Evolutionary conservation across 2,888 invertebrate genomes (phyloP).

Genomic region (Stenotaenia linearis): DNA sequence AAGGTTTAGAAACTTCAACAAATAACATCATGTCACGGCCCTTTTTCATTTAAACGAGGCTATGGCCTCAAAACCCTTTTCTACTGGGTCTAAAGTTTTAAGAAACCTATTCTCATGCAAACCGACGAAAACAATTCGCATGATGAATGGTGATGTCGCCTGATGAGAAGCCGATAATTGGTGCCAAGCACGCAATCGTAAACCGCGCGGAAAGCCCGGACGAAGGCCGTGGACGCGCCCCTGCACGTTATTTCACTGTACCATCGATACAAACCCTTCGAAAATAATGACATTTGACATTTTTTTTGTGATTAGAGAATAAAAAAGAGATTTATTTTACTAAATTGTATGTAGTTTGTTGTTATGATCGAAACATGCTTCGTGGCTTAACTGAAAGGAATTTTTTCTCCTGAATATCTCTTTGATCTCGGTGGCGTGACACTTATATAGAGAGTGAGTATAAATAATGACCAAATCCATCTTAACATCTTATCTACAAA

Average conservation of each 20-base stretch:
- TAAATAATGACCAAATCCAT: constrained; percentile 4
- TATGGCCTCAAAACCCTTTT: constrained; percentile 19
- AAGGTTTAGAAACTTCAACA: neutral
- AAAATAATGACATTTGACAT: constrained; percentile 3
- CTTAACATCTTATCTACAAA: neutral
- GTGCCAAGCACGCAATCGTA: constrained; percentile 7
- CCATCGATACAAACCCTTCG: neutral
- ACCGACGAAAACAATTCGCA: neutral
- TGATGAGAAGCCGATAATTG: constrained; percentile 26
- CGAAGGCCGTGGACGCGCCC: neutral
- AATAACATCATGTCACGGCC: constrained; percentile 13
- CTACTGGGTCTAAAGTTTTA: neutral
- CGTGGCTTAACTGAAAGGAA: neutral
- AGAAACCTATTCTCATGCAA: constrained; percentile 15
- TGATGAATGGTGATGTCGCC: constrained; percentile 10
- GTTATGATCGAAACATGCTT: neutral
- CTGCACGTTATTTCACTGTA: neutral
- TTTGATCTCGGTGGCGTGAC: neutral
- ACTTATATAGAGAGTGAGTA: neutral
- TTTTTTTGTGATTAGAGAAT: neutral
- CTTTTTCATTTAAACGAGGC: neutral
- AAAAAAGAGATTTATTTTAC: neutral
- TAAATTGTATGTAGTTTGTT: neutral
- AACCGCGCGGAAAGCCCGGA: constrained; percentile 13
- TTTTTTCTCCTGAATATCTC: neutral